Conservation (phyloP, 2,797 vertebrate genomes). For the Hippopotamyrus pictus region DNA sequence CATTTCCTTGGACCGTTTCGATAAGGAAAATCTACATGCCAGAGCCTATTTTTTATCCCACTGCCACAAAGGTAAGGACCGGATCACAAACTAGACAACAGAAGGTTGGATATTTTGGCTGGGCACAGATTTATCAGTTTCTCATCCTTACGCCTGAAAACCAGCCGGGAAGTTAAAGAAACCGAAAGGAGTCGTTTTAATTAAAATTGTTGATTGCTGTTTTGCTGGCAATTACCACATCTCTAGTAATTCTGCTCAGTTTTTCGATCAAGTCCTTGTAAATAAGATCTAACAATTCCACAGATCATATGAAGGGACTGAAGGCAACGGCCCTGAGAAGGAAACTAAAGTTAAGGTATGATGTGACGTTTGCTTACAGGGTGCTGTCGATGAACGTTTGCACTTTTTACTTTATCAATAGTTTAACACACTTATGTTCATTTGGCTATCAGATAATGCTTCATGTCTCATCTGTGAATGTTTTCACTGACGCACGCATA, state of each 20-base stretch:
- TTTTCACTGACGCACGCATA: background rate
- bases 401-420: background rate
- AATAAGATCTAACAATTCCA: background rate
- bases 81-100: background rate
- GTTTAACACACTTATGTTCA: background rate
- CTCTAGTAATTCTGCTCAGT: background rate
- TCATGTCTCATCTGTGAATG: background rate
- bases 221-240: background rate
- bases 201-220: background rate
- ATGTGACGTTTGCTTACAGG: background rate
- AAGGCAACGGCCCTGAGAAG: slow-evolving; percentile 74
- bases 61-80: slow-evolving; percentile 84
- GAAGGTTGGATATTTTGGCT: background rate
- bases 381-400: background rate
- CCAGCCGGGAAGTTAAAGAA: background rate
- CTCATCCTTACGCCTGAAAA: background rate
- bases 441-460: background rate
- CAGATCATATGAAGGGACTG: slow-evolving; percentile 94
- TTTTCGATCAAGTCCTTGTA: background rate
- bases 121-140: background rate
- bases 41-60: slow-evolving; percentile 90
- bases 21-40: slow-evolving; percentile 77
- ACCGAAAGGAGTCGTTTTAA: background rate
- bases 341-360: slow-evolving; percentile 78
- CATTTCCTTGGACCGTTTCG: slow-evolving; percentile 85